A percentile compares a stretch with the other conserved stretches of the same genome.
These are phyloP conservation scores for Autographa pulchrina DNA, from an alignment of 2,888 invertebrate species.

Conservation along the genomic window DNA sequence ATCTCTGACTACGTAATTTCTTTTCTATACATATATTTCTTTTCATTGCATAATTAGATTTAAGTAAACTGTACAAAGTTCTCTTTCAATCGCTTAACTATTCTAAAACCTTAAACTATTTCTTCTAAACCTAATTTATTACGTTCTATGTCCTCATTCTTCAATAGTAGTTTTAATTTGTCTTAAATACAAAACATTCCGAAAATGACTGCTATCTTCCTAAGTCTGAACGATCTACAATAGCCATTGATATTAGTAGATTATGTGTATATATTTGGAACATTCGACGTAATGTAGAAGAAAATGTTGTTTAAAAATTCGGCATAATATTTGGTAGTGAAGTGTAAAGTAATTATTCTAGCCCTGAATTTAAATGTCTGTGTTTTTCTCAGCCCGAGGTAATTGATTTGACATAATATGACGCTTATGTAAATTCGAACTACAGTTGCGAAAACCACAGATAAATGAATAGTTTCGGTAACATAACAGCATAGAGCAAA, in stretches of 20 bases:
- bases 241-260: conserved; percentile 32
- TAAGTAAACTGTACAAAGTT: too few species aligned
- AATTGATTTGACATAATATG: too few species aligned
- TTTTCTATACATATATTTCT: too few species aligned
- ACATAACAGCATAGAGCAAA: too few species aligned
- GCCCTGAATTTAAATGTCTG: too few species aligned
- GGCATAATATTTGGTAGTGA: conserved; percentile 40
- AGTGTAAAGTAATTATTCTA: too few species aligned
- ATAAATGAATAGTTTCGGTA: too few species aligned
- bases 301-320: conserved; percentile 28
- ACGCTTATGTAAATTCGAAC: too few species aligned
- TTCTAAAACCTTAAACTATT: background rate
- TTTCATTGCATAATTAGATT: too few species aligned
- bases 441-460: too few species aligned
- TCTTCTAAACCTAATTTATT: conserved; percentile 6
- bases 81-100: background rate
- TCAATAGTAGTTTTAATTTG: background rate
- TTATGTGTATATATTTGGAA: conserved; percentile 53
- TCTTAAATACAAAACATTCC: conserved; percentile 45
- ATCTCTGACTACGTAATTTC: too few species aligned
- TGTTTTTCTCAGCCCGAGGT: too few species aligned
- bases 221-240: conserved; percentile 45
- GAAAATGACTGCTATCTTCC: conserved; percentile 38
- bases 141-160: conserved; percentile 27
- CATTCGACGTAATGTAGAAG: conserved; percentile 31